phyloP scores from a whole-genome alignment of 2,888 invertebrate genomes.

The Rapana venosa region DNA sequence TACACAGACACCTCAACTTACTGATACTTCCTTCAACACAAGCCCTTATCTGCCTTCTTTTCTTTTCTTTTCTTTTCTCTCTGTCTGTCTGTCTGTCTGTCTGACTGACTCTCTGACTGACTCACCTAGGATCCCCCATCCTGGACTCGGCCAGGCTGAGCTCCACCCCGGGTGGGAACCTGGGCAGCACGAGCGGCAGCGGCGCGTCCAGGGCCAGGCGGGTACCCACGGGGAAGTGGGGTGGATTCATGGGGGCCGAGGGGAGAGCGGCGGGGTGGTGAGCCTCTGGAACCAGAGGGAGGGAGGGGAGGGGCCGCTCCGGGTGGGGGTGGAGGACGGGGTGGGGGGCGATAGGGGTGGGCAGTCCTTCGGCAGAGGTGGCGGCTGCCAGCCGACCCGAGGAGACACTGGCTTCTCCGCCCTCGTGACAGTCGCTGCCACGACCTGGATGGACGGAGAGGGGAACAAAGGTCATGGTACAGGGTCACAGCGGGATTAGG shows the following conservation, averaged over 20 bases:
- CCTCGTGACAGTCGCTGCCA: conserved; percentile 22
- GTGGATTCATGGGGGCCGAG: neutral
- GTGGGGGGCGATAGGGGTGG: conserved; percentile 32
- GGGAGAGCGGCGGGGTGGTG: conserved; percentile 34
- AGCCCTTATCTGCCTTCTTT: no score
- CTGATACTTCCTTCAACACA: no score
- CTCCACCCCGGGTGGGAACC: conserved; percentile 32
- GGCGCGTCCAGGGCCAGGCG: conserved; percentile 33
- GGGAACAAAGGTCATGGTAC: neutral
- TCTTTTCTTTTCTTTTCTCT: no score
- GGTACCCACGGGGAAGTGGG: conserved; percentile 34
- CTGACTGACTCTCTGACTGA: no score
- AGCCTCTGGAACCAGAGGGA: conserved; percentile 38
- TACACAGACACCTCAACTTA: no score
- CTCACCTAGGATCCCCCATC: conserved; percentile 11
- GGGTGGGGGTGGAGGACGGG: conserved; percentile 39
- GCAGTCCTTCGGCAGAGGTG: conserved; percentile 23
- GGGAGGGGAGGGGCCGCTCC: conserved; percentile 25
- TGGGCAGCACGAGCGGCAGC: conserved; percentile 31
- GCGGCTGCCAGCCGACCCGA: conserved; percentile 18
- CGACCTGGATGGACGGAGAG: neutral
- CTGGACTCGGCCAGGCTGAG: conserved; percentile 25
- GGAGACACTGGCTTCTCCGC: neutral
- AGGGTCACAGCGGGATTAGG: no score
- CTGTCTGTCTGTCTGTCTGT: no score